Percentiles rank a stretch among this genome's conserved stretches.
phyloP scores from a whole-genome alignment of 2,113 vertebrate genomes.

The Corvus moneduloides region DNA sequence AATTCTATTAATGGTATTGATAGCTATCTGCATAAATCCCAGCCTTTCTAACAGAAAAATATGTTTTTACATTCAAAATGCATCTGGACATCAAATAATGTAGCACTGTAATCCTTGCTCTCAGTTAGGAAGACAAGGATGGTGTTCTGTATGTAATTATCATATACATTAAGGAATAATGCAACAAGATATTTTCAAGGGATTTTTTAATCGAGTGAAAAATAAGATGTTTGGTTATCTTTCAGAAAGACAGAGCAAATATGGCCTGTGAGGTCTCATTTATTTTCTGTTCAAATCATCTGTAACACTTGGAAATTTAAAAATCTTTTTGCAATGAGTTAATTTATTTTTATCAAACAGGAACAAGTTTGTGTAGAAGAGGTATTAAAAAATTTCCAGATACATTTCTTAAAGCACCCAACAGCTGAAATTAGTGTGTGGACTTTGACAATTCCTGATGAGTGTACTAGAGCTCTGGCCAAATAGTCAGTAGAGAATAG shows the following conservation, averaged over 20 bases:
- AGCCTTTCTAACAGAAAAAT: neutral
- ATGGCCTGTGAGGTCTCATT: neutral
- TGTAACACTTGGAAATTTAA: neutral
- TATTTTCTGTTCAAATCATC: neutral
- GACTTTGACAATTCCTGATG: neutral
- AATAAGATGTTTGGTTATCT: neutral
- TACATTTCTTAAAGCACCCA: neutral
- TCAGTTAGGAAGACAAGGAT: neutral
- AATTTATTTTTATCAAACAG: conserved; percentile 3
- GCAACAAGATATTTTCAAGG: neutral
- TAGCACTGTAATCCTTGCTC: neutral
- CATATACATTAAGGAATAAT: neutral
- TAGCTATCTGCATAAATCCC: neutral
- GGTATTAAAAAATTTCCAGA: neutral
- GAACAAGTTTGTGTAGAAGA: neutral
- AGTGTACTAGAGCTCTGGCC: neutral
- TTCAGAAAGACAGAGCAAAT: neutral
- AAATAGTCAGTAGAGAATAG: neutral
- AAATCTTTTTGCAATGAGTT: neutral
- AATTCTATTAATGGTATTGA: neutral
- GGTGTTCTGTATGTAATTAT: neutral
- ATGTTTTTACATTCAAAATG: neutral
- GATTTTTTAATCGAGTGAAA: neutral
- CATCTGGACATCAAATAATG: neutral
- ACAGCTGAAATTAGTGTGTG: neutral